Percentiles rank a stretch among this genome's conserved stretches.
Conservation (phyloP, 1,140 invertebrate genomes). For the Drosophila watanabei region DNA sequence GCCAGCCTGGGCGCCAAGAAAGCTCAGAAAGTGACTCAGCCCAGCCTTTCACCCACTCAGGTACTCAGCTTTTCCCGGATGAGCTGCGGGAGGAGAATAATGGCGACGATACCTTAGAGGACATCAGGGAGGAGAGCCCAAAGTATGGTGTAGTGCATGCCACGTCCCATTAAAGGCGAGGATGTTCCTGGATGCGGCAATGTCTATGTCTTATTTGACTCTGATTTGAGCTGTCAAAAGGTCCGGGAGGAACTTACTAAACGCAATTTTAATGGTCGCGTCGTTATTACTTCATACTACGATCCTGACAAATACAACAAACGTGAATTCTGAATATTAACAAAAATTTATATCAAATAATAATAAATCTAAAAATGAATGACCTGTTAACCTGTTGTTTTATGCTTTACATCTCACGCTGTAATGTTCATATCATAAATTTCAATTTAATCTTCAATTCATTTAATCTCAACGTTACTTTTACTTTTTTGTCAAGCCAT, state of each 20-base stretch:
- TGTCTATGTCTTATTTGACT: constrained; percentile 99
- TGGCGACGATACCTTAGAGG: constrained; percentile 99
- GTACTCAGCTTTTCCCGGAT: constrained; percentile 98
- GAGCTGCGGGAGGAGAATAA: constrained; percentile 99
- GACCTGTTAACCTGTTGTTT: too few species aligned
- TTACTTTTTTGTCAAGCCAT: neutral
- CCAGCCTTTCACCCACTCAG: constrained; percentile 98
- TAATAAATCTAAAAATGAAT: too few species aligned
- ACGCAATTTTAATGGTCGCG: constrained; percentile 98
- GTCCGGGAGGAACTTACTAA: constrained; percentile 99
- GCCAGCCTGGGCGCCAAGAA: constrained; percentile 98
- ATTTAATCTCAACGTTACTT: too few species aligned
- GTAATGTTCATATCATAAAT: too few species aligned
- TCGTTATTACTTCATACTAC: constrained; percentile 99
- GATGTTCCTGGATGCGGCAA: constrained; percentile 99
- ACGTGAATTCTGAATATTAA: constrained; percentile 95
- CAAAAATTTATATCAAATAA: constrained; percentile 5
- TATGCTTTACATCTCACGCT: too few species aligned
- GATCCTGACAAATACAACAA: constrained; percentile 99
- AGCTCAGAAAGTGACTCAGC: constrained; percentile 91
- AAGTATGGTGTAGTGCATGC: constrained; percentile 99
- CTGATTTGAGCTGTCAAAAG: constrained; percentile 98
- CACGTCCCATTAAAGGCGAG: constrained; percentile 97
- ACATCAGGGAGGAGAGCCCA: constrained; percentile 99
- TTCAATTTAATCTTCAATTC: too few species aligned